Evolutionary conservation across 2,888 invertebrate species (phyloP).

Genomic region (Tinea pellionella): DNA sequence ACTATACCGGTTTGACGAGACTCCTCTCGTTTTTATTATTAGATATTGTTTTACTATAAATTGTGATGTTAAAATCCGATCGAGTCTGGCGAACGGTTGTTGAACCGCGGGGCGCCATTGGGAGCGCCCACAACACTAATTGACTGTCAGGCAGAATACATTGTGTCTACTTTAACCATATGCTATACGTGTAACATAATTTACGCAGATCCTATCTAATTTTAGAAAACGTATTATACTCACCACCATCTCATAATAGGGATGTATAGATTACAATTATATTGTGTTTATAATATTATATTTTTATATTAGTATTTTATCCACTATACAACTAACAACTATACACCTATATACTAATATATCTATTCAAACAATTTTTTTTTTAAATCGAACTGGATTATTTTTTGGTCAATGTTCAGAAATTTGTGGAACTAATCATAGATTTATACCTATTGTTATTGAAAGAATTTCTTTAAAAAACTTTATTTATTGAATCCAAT

Average conservation of each 20-base stretch:
- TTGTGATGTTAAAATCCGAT: constrained; percentile 42
- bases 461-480: constrained; percentile 68
- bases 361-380: too few species aligned
- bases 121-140: constrained; percentile 22
- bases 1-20: too few species aligned
- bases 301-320: too few species aligned
- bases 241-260: too few species aligned
- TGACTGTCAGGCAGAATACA: constrained; percentile 2
- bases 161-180: background rate
- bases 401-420: constrained; percentile 84
- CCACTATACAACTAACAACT: too few species aligned
- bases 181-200: background rate
- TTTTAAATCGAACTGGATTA: too few species aligned
- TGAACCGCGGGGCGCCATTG: constrained; percentile 40
- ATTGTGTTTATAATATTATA: too few species aligned
- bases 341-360: too few species aligned
- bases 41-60: constrained; percentile 31
- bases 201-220: background rate
- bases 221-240: background rate
- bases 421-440: constrained; percentile 84
- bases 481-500: too few species aligned
- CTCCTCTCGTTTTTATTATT: too few species aligned
- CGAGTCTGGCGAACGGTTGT: constrained; percentile 29
- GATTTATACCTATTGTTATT: constrained; percentile 81
- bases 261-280: too few species aligned